Evolutionary conservation across 1,140 invertebrate species (phyloP), one percentile per base, ranked within the genome.

Genomic region (Melipona quadrifasciata): DNA sequence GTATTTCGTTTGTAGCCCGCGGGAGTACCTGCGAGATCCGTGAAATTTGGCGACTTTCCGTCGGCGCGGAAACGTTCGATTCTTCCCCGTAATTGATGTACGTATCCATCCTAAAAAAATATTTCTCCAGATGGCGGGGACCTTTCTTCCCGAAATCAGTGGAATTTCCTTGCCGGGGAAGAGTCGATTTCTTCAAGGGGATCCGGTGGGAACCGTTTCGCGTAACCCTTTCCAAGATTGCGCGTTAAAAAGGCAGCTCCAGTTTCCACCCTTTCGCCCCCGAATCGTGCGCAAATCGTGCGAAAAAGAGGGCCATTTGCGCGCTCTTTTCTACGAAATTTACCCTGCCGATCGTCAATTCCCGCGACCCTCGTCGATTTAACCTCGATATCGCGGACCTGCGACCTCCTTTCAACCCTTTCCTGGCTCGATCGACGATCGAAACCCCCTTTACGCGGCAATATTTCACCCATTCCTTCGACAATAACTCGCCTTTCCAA

Each of bases 391-490:
- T 68, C 61, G 61, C 21, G 55, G 47, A 80, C 61, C 77, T 84
- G 31, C 80, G 53, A 67, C 83, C 82, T 74, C 31, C 24, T 76
- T 17, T 71, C 34, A 87, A 87, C 70, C 65, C 80, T 88, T 87
- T 79, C 70, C 6, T 47, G 11, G 21, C 17, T 10, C 47, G 55
- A 64, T 81, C 70, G 79, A 67, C 24, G 24, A 47, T 89, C 24
- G 47, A 72, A 70, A 72, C 27, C 84, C 84, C 65, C n/a, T 68
- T 27, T 24, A 47, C 39, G 61, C n/a, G 19, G 55, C 75, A 12
- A 80, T 85, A 89, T 89, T 89, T 87, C 82, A 82, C 74, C 11
- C 67, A 73, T 86, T n/a, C 47, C 65, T 58, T 34, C 55, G n/a
- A 55, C 73, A 58, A 72, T 89, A 70, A 79, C 19, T 76, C 16